Base-by-base conservation (phyloP, 2,888 invertebrate species). In the Chalcosyrphus nemorum region DNA sequence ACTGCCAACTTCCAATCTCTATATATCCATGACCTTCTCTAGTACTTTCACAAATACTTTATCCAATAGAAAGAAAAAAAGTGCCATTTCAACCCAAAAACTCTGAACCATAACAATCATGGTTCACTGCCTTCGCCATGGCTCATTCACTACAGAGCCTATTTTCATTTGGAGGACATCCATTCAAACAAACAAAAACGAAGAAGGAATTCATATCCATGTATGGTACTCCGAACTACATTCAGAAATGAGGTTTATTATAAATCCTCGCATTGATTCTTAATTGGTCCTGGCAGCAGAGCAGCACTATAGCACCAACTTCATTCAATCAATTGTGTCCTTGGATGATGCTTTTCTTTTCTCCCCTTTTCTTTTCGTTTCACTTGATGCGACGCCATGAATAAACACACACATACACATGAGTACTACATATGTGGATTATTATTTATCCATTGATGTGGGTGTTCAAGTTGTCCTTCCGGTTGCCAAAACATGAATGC, bases 391-490 rank as follows among this genome's bases (percentile, higher is more conserved):
- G n/a, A n/a, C 43, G 9, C 29, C 59, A 43, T 43, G 27, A 61
- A 43, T 61, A 61, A 43, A 61, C 43, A 43, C 43, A 61, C 59
- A 38, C 13, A 27, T 43, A 61, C n/a, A n/a, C n/a, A n/a, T n/a
- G n/a, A n/a, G n/a, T n/a, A n/a, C n/a, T n/a, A n/a, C n/a, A n/a
- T n/a, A n/a, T n/a, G n/a, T n/a, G 43, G 59, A 15, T 24, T 45
- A 19, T 43, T 24, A 24, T 24, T 41, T 41, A 61, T 61, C 59
- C 43, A 43, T 43, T 61, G 59, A 61, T 17, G 43, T 29, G 45
- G 61, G 63, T 47, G 45, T 32, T 63, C 63, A 47, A 63, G 45
- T 47, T 47, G 32, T 47, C 63, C 45, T 45, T 32, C 43, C 19
- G 47, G 45, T 47, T 32, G 38, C 47, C 27, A 17, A n/a, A 32